phyloP scores from a whole-genome alignment of 1,140 invertebrate species.

The Aphis gossypii region DNA sequence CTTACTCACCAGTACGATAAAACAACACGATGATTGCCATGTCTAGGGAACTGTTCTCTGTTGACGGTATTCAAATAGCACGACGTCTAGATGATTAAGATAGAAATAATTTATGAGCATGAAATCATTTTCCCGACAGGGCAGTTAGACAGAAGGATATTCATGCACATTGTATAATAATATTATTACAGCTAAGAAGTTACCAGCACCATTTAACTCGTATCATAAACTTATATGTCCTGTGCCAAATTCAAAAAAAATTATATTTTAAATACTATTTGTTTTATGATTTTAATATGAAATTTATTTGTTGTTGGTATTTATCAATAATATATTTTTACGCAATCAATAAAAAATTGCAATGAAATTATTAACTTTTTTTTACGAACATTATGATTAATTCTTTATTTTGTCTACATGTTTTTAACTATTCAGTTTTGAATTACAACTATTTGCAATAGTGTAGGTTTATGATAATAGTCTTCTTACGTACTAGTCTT shows the following conservation, averaged over 20 bases:
- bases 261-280: background rate
- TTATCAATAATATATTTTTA: background rate
- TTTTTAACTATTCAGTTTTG: background rate
- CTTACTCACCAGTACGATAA: background rate
- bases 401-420: background rate
- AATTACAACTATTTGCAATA: background rate
- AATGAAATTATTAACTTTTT: too few species aligned
- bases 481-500: background rate
- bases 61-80: background rate
- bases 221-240: background rate
- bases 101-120: background rate
- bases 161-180: background rate
- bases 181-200: background rate
- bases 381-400: too few species aligned
- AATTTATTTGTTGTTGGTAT: background rate
- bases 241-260: background rate
- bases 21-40: background rate
- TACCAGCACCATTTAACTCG: background rate
- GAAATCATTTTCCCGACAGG: background rate
- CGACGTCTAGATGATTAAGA: background rate
- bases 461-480: background rate
- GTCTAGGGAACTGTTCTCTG: background rate
- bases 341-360: background rate
- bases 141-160: background rate
- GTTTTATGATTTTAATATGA: background rate